Conservation (phyloP, 2,113 vertebrate genomes). For the Pygoscelis adeliae region DNA sequence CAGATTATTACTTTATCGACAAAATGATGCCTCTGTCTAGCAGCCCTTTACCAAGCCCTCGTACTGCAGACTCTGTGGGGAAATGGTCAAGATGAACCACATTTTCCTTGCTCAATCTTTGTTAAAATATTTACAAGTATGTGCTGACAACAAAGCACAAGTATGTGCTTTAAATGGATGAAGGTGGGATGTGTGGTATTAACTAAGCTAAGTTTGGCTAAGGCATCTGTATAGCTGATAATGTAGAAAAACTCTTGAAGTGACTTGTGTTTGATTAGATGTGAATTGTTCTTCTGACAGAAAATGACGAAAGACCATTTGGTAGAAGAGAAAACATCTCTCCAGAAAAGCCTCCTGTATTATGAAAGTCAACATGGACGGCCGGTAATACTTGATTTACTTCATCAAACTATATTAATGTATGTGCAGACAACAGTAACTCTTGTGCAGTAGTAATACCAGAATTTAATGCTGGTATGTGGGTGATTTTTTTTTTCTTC, state of each 20-base stretch:
- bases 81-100: background rate
- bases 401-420: background rate
- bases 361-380: slow-evolving; percentile 95
- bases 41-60: background rate
- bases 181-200: background rate
- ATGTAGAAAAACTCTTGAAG: background rate
- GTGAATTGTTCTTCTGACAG: slow-evolving; percentile 67
- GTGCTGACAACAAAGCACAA: background rate
- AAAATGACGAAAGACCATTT: slow-evolving; percentile 98
- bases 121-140: background rate
- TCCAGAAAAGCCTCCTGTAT: slow-evolving; percentile 96
- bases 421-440: background rate
- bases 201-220: background rate
- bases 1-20: background rate
- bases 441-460: background rate
- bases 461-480: background rate
- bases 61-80: background rate
- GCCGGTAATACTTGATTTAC: slow-evolving; percentile 78
- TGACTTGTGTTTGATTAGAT: background rate
- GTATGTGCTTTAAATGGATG: background rate
- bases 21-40: background rate
- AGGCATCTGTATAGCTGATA: background rate
- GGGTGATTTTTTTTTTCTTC: background rate
- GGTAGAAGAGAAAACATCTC: slow-evolving; percentile 91
- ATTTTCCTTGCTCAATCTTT: background rate